Conservation (phyloP, 1,140 invertebrate genomes). For the Ptiloglossa arizonensis region DNA sequence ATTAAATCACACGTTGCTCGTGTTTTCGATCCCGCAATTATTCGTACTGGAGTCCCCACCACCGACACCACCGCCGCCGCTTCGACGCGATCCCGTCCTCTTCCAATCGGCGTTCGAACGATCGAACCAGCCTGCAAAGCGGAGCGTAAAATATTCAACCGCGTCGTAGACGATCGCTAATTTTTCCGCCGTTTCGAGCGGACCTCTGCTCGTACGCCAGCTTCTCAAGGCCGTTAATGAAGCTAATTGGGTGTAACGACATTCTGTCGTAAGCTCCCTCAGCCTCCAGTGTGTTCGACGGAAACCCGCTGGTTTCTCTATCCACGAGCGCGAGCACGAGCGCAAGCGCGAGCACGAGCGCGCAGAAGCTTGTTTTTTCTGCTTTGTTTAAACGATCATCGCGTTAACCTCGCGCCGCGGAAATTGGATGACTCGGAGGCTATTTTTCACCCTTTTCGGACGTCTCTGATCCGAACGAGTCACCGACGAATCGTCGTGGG, state of each 20-base stretch:
- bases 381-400: background rate
- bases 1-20: background rate
- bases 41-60: no score
- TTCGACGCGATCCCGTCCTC: no score
- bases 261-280: constrained; percentile 57
- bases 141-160: constrained; percentile 13
- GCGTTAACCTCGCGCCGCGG: background rate
- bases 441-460: background rate
- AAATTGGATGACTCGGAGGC: constrained; percentile 13
- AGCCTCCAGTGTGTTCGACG: constrained; percentile 25
- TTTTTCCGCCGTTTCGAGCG: constrained; percentile 36
- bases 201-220: constrained; percentile 24
- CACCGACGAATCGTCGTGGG: no score
- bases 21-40: background rate
- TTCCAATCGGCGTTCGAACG: no score
- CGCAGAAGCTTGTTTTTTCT: background rate
- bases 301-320: constrained; percentile 23
- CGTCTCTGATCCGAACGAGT: no score
- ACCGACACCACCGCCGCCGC: no score
- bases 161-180: constrained; percentile 19
- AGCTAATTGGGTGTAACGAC: constrained; percentile 75
- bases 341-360: no score
- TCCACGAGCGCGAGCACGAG: background rate
- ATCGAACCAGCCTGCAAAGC: no score
- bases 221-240: constrained; percentile 71